Conservation (phyloP, 2,888 invertebrate species). For the Ichneumoninae sp. region DNA sequence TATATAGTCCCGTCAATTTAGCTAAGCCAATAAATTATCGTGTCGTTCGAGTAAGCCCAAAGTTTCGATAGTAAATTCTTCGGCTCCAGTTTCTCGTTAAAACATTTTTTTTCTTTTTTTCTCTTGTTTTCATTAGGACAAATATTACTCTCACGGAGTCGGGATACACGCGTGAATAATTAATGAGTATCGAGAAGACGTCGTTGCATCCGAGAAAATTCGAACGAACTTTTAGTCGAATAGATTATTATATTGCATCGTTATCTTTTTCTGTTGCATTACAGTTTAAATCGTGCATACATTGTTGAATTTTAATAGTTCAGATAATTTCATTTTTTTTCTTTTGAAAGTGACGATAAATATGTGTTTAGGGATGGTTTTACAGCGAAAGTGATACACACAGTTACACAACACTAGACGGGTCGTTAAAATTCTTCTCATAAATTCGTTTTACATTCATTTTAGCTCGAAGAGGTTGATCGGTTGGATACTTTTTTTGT, state of each 20-base stretch:
- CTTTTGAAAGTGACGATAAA: constrained; percentile 26
- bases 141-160: constrained; percentile 31
- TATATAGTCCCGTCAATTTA: constrained; percentile 58
- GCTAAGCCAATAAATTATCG: constrained; percentile 40
- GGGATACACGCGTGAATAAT: constrained; percentile 65
- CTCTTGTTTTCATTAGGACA: constrained; percentile 21
- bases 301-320: constrained; percentile 28
- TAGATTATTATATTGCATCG: constrained; percentile 48
- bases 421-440: background rate
- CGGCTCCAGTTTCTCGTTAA: constrained; percentile 20
- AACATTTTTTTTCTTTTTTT: constrained; percentile 22
- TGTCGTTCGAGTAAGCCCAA: constrained; percentile 1
- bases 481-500: constrained; percentile 1
- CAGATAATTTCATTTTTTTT: background rate
- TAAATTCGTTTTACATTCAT: background rate
- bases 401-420: constrained; percentile 22
- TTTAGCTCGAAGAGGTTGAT: constrained; percentile 4
- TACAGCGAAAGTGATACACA: constrained; percentile 30
- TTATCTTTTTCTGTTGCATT: constrained; percentile 31
- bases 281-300: constrained; percentile 25
- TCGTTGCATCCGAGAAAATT: constrained; percentile 29
- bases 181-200: constrained; percentile 34
- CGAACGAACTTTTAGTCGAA: constrained; percentile 28
- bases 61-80: constrained; percentile 25
- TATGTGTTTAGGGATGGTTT: constrained; percentile 11